These are phyloP conservation scores for Scrobipalpa costella DNA, from an alignment of 2,888 invertebrate species.

Conservation along the genomic window DNA sequence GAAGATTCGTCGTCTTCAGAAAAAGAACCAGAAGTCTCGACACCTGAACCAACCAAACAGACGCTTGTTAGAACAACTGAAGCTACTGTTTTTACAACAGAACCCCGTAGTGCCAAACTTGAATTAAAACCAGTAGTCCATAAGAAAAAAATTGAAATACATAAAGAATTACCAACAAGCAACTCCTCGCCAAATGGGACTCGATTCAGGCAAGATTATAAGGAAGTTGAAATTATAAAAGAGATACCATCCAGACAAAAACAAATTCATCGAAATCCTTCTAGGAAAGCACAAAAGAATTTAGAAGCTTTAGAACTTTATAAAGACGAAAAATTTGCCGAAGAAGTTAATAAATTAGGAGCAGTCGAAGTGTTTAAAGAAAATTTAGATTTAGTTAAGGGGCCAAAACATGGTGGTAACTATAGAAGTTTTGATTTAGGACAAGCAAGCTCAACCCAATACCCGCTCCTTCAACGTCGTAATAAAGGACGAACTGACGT, in stretches of 20 bases:
- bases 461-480: conserved; percentile 28
- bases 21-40: conserved; percentile 41
- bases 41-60: conserved; percentile 61
- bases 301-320: conserved; percentile 61
- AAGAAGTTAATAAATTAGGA: conserved; percentile 66
- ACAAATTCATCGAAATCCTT: conserved; percentile 17
- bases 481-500: conserved; percentile 46
- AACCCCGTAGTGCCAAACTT: conserved; percentile 44
- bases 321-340: conserved; percentile 68
- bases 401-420: conserved; percentile 74
- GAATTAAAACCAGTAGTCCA: conserved; percentile 56
- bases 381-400: conserved; percentile 55
- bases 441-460: conserved; percentile 35
- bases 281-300: conserved; percentile 52
- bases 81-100: conserved; percentile 53
- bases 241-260: conserved; percentile 50
- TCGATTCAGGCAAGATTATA: conserved; percentile 70
- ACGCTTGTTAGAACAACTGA: conserved; percentile 61
- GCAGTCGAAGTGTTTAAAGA: conserved; percentile 71
- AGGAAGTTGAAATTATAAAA: conserved; percentile 71
- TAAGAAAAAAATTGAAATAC: conserved; percentile 68
- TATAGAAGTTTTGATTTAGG: conserved; percentile 55
- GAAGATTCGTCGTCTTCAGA: conserved; percentile 38
- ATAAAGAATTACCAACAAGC: conserved; percentile 64
- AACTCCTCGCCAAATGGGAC: conserved; percentile 62